Evolutionary conservation across 2,888 invertebrate genomes (phyloP), one percentile per base, ranked within the genome.

Genomic region (Corbicula japonica): DNA sequence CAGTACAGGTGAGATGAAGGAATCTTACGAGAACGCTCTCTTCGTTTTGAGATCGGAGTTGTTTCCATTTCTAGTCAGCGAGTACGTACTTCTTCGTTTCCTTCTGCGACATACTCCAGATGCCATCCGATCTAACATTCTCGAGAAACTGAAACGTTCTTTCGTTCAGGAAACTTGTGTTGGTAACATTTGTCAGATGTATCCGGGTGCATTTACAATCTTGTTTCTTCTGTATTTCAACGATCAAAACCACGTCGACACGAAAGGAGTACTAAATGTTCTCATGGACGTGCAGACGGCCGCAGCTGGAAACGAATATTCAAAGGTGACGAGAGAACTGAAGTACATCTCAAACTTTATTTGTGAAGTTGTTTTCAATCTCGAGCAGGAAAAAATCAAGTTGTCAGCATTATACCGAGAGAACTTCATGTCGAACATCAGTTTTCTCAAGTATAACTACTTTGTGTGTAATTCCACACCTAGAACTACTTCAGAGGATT

Each of bases 241-340:
- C 32, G 32, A 34, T 30, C 32, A 35, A n/a, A 30, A 46, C 28
- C 6, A 30, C 28, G 50, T 15, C 26, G 69, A 69, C 32, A 8
- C 58, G 15, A 56, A 69, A 41, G 69, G 69, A 15, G 41, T 69
- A 8, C 35, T 69, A 15, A 69, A 58, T 21, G 10, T 58, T 1
- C 44, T 69, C n/a, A 28, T 46, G 1, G 69, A 62, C 32, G 44
- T 44, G 15, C 62, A 15, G 44, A 30, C 21, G 35, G 26, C 62
- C 1, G 21, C 44, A 3, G 44, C 4, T 34, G 23, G n/a, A 2
- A 58, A n/a, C n/a, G 58, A 58, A 18, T 34, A 21, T 38, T 8
- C 15, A 12, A 44, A 32, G 28, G 62, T 62, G 23, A 62, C 62
- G 26, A 38, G 15, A n/a, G 26, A 62, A 26, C 32, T 62, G 21